Conservation (phyloP, 2,797 vertebrate species). For the Etheostoma nigrum region DNA sequence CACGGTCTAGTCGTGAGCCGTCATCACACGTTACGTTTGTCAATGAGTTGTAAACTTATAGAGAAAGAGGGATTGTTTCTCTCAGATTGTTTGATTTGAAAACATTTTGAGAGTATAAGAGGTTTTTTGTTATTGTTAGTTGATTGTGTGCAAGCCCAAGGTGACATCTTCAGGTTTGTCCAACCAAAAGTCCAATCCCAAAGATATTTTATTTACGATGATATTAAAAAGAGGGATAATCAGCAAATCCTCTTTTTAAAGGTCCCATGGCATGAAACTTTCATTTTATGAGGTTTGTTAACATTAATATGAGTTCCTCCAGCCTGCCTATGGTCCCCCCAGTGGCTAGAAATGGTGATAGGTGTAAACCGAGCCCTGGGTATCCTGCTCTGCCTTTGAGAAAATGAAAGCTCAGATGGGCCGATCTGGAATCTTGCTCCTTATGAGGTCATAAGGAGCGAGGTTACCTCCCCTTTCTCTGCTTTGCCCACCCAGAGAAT, state of each 20-base stretch:
- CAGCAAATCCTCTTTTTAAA: neutral
- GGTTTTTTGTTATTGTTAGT: neutral
- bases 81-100: neutral
- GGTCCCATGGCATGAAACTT: too few species aligned
- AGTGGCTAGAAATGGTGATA: too few species aligned
- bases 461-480: too few species aligned
- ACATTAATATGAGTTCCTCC: too few species aligned
- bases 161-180: neutral
- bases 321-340: too few species aligned
- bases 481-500: too few species aligned
- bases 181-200: neutral
- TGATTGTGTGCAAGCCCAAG: neutral
- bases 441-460: too few species aligned
- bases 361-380: too few species aligned
- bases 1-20: neutral
- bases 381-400: too few species aligned
- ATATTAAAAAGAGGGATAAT: neutral
- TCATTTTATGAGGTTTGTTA: too few species aligned
- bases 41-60: neutral
- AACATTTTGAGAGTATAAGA: neutral
- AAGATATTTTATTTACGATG: neutral
- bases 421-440: too few species aligned
- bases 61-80: neutral
- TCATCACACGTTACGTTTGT: neutral
- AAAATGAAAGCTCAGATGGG: too few species aligned